A percentile compares a stretch with the other conserved stretches of the same genome.
phyloP scores from a whole-genome alignment of 1,140 invertebrate species.

The Formica selysi region DNA sequence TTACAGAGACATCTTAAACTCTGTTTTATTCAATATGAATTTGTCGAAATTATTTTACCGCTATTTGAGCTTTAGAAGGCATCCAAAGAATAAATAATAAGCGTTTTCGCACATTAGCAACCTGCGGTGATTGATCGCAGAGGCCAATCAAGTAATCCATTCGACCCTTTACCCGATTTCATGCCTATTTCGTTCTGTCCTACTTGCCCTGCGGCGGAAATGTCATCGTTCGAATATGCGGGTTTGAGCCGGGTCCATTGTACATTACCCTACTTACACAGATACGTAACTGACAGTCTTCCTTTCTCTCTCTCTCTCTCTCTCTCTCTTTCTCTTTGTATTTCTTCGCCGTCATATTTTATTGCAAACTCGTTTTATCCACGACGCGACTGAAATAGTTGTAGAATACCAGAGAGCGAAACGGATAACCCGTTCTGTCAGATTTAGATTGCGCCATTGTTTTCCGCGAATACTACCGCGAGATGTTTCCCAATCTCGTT shows the following conservation, averaged over 20 bases:
- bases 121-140: too few relatives aligned
- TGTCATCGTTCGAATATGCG: conserved; percentile 7
- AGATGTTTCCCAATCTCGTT: conserved; percentile 4
- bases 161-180: not conserved
- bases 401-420: not conserved
- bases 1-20: not conserved
- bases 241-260: not conserved
- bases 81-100: not conserved
- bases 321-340: too few relatives aligned
- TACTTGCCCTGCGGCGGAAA: not conserved
- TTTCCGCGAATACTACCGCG: not conserved
- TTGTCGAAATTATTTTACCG: not conserved
- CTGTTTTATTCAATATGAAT: not conserved
- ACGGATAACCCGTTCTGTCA: not conserved
- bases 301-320: too few relatives aligned
- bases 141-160: not conserved
- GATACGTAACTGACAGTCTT: not conserved
- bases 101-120: not conserved
- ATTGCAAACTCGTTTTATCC: not conserved
- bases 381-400: not conserved
- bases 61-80: not conserved
- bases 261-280: not conserved
- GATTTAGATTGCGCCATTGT: not conserved
- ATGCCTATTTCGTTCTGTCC: not conserved
- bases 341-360: not conserved